Evolutionary conservation across 2,888 invertebrate genomes (phyloP), one percentile per base, ranked within the genome.

Genomic region (Kryphioiulus occultus): DNA sequence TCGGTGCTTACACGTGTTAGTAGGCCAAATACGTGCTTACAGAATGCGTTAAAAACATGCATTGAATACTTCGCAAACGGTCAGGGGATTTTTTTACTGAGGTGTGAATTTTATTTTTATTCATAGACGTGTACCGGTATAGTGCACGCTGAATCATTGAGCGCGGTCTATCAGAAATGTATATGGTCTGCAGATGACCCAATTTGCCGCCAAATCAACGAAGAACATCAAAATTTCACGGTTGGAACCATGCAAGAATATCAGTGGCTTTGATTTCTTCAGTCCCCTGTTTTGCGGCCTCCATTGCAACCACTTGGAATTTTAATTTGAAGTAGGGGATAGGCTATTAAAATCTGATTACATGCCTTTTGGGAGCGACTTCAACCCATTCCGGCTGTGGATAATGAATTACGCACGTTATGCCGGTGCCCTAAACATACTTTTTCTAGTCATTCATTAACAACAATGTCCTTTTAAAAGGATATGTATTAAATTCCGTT

Each of bases 191-290:
- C 19, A n/a, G 19, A 59, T 59, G 59, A 59, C 59, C 59, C n/a
- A 59, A 59, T n/a, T 59, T 59, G 59, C 59, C 59, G 59, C 59
- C 59, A 59, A 59, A 59, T 59, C 59, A n/a, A 59, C n/a, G 19
- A 59, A 59, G 19, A 59, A 59, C 59, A 59, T 59, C 59, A 59
- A 59, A 15, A 59, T 59, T 59, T 59, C 59, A 59, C 59, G 59
- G 59, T 59, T 59, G n/a, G 7, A n/a, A 1, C 59, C 59, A 59
- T n/a, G 3, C 3, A n/a, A 3, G 59, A 19, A 42, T 47, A 42
- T 42, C 42, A 42, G 10, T 4, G 4, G 42, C 42, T 47, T 47
- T 47, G 59, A n/a, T n/a, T 59, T 59, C n/a, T 59, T n/a, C 59
- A n/a, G n/a, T n/a, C 19, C n/a, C 59, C n/a, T 59, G 19, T 19